These are phyloP conservation scores for Chaenogobius annularis DNA, from an alignment of 2,113 vertebrate species.

Conservation along the genomic window DNA sequence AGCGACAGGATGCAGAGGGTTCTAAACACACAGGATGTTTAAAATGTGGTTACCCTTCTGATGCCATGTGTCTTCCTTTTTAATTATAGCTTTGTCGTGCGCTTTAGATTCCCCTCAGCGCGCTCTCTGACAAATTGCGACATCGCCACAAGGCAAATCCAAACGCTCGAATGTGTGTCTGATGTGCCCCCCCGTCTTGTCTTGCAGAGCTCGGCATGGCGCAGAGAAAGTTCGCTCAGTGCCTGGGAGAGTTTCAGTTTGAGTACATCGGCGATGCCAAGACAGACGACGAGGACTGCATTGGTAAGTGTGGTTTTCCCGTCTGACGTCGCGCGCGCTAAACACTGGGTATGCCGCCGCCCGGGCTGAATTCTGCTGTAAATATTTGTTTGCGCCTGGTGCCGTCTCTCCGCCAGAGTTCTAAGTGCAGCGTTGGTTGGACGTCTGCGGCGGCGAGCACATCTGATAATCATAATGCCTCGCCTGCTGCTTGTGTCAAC, in stretches of 20 bases:
- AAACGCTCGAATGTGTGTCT: not conserved
- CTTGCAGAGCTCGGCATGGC: constrained; percentile 87
- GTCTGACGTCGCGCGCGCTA: constrained; percentile 2
- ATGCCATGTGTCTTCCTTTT: constrained; percentile 4
- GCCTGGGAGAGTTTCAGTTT: constrained; percentile 93
- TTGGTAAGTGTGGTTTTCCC: constrained; percentile 79
- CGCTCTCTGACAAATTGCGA: not conserved
- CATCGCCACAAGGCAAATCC: not conserved
- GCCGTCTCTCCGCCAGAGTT: not conserved
- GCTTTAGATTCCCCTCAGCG: not conserved
- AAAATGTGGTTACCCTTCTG: constrained; percentile 27
- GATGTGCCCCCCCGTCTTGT: not conserved
- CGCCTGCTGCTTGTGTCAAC: not conserved
- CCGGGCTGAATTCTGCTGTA: constrained; percentile 10
- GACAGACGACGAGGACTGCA: constrained; percentile 93
- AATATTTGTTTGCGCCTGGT: constrained; percentile 39
- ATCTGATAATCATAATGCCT: constrained; percentile 20
- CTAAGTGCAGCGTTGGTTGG: constrained; percentile 22
- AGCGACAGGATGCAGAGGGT: constrained; percentile 43
- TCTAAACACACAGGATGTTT: constrained; percentile 58
- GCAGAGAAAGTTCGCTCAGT: constrained; percentile 94
- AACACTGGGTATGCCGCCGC: constrained; percentile 23
- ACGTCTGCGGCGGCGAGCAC: constrained; percentile 15
- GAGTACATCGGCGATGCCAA: constrained; percentile 97
- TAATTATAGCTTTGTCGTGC: not conserved